A percentile compares a stretch with the other conserved stretches of the same genome.
phyloP scores from a whole-genome alignment of 2,888 invertebrate species.

The Sialis fuliginosa region DNA sequence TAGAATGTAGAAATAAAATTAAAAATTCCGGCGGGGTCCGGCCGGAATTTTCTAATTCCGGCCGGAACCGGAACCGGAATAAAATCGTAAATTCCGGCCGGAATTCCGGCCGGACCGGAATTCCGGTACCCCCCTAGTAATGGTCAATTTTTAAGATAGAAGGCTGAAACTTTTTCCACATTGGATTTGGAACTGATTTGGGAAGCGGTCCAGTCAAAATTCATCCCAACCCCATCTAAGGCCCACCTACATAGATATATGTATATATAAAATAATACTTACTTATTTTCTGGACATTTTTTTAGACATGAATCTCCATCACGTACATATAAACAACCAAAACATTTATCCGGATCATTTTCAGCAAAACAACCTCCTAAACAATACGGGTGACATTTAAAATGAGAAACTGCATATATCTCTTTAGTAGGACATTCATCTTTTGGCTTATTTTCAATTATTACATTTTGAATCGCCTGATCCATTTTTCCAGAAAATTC shows the following conservation, averaged over 20 bases:
- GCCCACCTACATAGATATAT: background rate
- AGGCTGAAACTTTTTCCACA: too few relatives aligned
- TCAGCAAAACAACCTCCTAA: conserved; percentile 51
- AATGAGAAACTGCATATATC: conserved; percentile 2
- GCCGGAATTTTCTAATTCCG: too few relatives aligned
- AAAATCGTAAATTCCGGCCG: too few relatives aligned
- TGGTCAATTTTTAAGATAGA: too few relatives aligned
- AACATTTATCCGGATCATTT: conserved; percentile 1
- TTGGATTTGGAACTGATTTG: too few relatives aligned
- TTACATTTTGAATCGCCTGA: background rate
- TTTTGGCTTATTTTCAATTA: background rate
- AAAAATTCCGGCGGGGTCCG: too few relatives aligned
- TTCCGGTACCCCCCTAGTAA: too few relatives aligned
- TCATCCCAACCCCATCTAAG: too few relatives aligned
- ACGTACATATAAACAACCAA: conserved; percentile 10
- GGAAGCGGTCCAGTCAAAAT: too few relatives aligned
- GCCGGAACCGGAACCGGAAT: too few relatives aligned
- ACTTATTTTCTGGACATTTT: conserved; percentile 49
- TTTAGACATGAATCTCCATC: conserved; percentile 22
- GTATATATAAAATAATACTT: conserved; percentile 17
- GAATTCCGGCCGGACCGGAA: too few relatives aligned
- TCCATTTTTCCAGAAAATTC: conserved; percentile 37
- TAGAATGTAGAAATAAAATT: too few relatives aligned
- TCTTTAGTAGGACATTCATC: background rate
- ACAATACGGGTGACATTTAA: conserved; percentile 54